Percentiles rank a stretch among this genome's conserved stretches.
Conservation (phyloP, 2,797 vertebrate genomes). For the Neopelma chrysocephalum region DNA sequence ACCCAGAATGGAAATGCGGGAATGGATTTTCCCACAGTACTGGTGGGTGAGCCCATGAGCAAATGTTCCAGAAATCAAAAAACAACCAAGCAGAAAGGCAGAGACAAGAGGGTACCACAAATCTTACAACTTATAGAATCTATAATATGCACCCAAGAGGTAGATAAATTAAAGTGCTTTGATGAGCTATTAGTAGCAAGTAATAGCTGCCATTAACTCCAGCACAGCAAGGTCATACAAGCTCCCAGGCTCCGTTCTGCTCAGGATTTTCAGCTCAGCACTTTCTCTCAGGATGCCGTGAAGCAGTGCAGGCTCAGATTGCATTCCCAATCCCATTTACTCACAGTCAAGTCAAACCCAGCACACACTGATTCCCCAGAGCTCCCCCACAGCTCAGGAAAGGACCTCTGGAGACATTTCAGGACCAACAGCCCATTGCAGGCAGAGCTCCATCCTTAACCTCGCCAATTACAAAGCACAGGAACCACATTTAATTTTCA, state of each 20-base stretch:
- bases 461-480: neutral
- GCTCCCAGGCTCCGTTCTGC: neutral
- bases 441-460: neutral
- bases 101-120: neutral
- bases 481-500: neutral
- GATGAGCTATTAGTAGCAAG: conserved; percentile 31
- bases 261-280: neutral
- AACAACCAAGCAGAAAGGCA: neutral
- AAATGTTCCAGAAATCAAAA: neutral
- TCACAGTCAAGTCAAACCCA: neutral
- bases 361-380: neutral
- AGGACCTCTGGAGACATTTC: too few relatives aligned
- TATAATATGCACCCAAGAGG: neutral
- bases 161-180: conserved; percentile 15
- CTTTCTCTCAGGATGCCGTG: neutral
- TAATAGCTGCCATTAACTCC: conserved; percentile 39
- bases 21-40: accelerated
- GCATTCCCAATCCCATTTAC: neutral
- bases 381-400: neutral
- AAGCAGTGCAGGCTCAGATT: neutral
- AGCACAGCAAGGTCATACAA: neutral
- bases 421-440: neutral
- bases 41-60: neutral
- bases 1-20: accelerated
- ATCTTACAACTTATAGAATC: neutral